phyloP scores from a whole-genome alignment of 35 echinoderm and acorn worm genomes.

The Amphiura filiformis region DNA sequence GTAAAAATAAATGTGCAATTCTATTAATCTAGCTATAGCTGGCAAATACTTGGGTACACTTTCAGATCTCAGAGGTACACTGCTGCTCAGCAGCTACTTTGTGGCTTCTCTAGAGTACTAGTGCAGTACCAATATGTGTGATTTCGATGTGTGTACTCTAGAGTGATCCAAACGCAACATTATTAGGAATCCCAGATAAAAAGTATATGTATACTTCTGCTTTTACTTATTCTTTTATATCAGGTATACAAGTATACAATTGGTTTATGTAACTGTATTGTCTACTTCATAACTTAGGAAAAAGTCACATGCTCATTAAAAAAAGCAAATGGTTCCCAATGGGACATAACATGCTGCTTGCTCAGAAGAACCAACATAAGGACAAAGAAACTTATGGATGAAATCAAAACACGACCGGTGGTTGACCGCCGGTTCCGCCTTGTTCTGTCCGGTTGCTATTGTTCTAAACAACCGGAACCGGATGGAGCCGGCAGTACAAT shows the following conservation, averaged over 20 bases:
- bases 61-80: background rate
- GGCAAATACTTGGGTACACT: background rate
- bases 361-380: background rate
- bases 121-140: too few species aligned
- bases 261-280: too few species aligned
- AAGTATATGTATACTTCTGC: too few species aligned
- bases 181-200: too few species aligned
- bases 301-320: background rate
- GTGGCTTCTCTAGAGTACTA: too few species aligned
- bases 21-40: background rate
- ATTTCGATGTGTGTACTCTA: too few species aligned
- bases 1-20: background rate
- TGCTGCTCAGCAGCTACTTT: background rate
- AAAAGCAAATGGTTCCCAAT: background rate
- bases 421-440: too few species aligned
- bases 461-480: background rate
- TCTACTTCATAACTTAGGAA: background rate
- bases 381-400: background rate
- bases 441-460: too few species aligned
- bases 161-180: too few species aligned
- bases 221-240: too few species aligned
- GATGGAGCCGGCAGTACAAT: background rate
- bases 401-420: too few species aligned
- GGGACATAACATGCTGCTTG: background rate
- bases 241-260: too few species aligned